phyloP scores from a whole-genome alignment of 2,113 vertebrate genomes.

The Rhombomys opimus region DNA sequence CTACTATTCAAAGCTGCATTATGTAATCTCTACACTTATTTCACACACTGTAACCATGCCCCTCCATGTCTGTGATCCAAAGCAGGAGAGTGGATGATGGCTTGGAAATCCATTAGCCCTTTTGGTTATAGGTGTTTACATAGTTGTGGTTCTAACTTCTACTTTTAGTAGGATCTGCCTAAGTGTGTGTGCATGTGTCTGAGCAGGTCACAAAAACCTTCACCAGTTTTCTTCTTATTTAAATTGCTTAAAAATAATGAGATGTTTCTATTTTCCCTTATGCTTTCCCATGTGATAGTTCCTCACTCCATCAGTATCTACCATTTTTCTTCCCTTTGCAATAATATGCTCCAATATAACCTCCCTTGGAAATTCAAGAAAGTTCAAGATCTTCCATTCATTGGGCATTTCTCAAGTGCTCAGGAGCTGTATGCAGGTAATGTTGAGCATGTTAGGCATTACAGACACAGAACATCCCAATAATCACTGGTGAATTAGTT shows the following conservation, averaged over 20 bases:
- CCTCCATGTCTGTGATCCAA: conserved; percentile 69
- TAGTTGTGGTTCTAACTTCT: conserved; percentile 64
- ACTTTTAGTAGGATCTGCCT: conserved; percentile 71
- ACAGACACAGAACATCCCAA: background rate
- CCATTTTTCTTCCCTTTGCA: background rate
- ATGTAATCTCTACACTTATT: conserved; percentile 59
- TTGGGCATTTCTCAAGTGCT: background rate
- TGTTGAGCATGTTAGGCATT: background rate
- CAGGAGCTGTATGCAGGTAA: background rate
- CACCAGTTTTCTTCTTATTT: background rate
- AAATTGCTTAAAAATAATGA: background rate
- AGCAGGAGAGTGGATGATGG: conserved; percentile 35
- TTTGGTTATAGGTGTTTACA: conserved; percentile 67
- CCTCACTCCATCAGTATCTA: fast-evolving
- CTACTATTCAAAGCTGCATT: conserved; percentile 55
- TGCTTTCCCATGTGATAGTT: background rate
- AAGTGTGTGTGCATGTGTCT: background rate
- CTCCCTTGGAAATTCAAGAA: background rate
- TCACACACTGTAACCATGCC: conserved; percentile 53
- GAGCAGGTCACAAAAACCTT: background rate
- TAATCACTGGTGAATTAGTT: background rate
- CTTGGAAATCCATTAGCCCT: conserved; percentile 75
- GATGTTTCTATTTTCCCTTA: background rate
- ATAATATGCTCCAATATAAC: background rate
- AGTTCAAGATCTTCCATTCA: background rate